phyloP scores from a whole-genome alignment of 2,113 vertebrate genomes.

The Eulemur rufifrons region DNA sequence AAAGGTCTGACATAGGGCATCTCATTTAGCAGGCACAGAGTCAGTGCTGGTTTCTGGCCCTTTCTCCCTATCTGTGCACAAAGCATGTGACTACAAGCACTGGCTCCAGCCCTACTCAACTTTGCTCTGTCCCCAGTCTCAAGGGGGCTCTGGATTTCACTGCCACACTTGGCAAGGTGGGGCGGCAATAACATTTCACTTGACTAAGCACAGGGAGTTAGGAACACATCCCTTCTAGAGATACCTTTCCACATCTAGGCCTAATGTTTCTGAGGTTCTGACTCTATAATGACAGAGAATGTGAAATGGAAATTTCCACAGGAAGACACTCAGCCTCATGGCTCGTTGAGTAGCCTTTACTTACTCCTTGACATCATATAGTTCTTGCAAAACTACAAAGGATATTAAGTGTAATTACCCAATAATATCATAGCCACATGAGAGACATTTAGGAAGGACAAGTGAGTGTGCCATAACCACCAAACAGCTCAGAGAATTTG shows the following conservation, averaged over 20 bases:
- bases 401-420: not conserved
- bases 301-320: not conserved
- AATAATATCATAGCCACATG: not conserved
- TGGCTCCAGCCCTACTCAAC: accelerated
- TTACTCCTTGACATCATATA: not conserved
- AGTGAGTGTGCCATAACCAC: not conserved
- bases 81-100: not conserved
- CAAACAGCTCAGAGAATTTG: not conserved
- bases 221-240: not conserved
- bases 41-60: not conserved
- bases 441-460: not conserved
- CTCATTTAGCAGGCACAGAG: not conserved
- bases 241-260: not conserved
- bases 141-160: not conserved
- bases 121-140: not conserved
- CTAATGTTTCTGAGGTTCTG: not conserved
- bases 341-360: not conserved
- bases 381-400: not conserved
- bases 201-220: not conserved
- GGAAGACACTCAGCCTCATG: not conserved
- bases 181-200: accelerated
- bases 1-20: not conserved
- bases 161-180: not conserved
- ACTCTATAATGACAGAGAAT: not conserved
- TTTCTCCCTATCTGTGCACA: not conserved